These are phyloP conservation scores for Cephus pulcher DNA, from an alignment of 2,888 invertebrate genomes.

Conservation along the genomic window DNA sequence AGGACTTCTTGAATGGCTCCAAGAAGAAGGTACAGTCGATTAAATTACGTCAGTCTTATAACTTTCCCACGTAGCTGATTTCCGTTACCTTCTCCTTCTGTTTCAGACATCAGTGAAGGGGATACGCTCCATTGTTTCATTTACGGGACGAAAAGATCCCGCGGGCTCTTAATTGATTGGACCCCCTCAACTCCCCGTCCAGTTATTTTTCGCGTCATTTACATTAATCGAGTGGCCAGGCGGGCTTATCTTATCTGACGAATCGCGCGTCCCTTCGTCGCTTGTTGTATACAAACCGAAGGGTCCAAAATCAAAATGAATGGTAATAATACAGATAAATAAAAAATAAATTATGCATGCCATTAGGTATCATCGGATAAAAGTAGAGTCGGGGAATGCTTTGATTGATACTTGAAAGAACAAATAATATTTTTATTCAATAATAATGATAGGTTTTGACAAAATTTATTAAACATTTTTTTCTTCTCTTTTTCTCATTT, in stretches of 20 bases:
- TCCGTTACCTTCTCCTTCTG: slow-evolving; percentile 39
- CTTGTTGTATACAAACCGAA: background rate
- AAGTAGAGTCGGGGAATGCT: background rate
- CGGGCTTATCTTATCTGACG: background rate
- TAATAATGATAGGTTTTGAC: background rate
- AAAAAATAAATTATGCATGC: background rate
- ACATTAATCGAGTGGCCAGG: background rate
- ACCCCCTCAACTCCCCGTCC: background rate
- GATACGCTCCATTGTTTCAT: slow-evolving; percentile 86
- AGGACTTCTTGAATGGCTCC: slow-evolving; percentile 94
- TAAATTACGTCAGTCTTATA: slow-evolving; percentile 22
- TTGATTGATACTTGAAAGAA: background rate
- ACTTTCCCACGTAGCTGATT: slow-evolving; percentile 22
- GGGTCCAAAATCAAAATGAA: background rate
- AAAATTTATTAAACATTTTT: background rate
- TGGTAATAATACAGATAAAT: background rate
- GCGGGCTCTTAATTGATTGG: slow-evolving; percentile 60
- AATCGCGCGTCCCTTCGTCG: background rate
- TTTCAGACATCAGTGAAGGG: slow-evolving; percentile 88
- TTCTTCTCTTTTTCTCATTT: background rate
- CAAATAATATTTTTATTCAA: background rate
- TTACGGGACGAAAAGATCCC: slow-evolving; percentile 78
- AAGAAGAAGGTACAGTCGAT: slow-evolving; percentile 87
- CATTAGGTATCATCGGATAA: background rate
- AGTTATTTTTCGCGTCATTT: background rate